Conservation (phyloP, 2,888 invertebrate species). For the Amiota mariae region DNA sequence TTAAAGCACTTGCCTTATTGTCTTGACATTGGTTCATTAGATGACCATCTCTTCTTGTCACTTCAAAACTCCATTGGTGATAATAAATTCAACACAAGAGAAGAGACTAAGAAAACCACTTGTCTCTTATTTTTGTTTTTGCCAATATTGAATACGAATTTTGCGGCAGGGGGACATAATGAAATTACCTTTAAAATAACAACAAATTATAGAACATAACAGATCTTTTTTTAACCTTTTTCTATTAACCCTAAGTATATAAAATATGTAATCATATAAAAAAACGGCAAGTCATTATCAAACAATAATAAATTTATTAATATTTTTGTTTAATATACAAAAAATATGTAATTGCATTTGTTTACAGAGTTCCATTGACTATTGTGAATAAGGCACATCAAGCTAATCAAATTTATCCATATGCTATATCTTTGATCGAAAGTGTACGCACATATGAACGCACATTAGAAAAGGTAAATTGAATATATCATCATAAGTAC, state of each 20-base stretch:
- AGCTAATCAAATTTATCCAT: conserved; percentile 98
- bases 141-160: too few species aligned
- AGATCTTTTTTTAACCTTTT: neutral
- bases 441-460: conserved; percentile 97
- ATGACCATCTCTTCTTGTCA: too few species aligned
- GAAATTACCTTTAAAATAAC: too few species aligned
- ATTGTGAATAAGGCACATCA: conserved; percentile 99
- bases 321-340: neutral
- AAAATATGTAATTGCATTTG: neutral
- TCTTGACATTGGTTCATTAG: too few species aligned
- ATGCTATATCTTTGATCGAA: conserved; percentile 98
- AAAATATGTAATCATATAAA: neutral
- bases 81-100: too few species aligned
- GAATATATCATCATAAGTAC: neutral
- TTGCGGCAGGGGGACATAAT: too few species aligned
- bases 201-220: too few species aligned
- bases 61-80: too few species aligned
- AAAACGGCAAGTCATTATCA: neutral
- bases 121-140: too few species aligned
- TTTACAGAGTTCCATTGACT: conserved; percentile 89
- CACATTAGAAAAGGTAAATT: conserved; percentile 93
- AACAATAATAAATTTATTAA: neutral
- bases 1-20: too few species aligned
- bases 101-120: too few species aligned
- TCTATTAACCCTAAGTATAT: neutral